Evolutionary conservation across 2,797 vertebrate genomes (phyloP), one percentile per base, ranked within the genome.

Genomic region (Phrynocephalus forsythii): DNA sequence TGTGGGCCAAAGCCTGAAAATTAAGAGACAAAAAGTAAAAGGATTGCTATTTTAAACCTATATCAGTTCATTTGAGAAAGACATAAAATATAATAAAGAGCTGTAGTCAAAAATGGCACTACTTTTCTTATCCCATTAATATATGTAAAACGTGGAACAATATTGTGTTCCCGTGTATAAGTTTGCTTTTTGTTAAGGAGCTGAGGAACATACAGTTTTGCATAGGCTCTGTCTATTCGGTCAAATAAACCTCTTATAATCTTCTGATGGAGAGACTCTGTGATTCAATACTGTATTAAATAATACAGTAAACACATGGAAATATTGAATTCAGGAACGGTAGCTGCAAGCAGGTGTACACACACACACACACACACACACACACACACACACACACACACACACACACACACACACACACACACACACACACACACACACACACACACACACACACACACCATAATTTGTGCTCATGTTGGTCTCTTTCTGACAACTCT

Each of bases 41-140:
- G 26, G 82, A 87, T 75, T 75, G 3, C 66, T 81, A 75, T 86
- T 13, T 79, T 24, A 38, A 10, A 38, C 5, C 48, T 91, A 78
- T 56, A 44, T 92, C 16, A 82, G 83, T 16, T 22, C 82, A 56
- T 28, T 18, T 38, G 52, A 67, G 7, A 10, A 22, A 88, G 10
- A 16, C 44, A 82, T 26, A 67, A 82, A 81, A 68, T 68, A 10
- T 30, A 80, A 10, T 24, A 38, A 80, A 80, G 9, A 66, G 30
- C 10, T 63, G 20, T 11, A 66, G 79, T 80, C 66, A 24, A 30
- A 80, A 26, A 63, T 80, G 30, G 18, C 8, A 66, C 9, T 56
- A 13, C 52, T 56, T 56, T 56, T 16, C 33, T 50, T 78, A 48
- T 78, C 56, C 9, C 5, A 1, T 56, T n/a, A 56, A 30, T 79